These are phyloP conservation scores for Sinocyclocheilus anophthalmus DNA, from an alignment of 2,113 vertebrate species.

Conservation along the genomic window DNA sequence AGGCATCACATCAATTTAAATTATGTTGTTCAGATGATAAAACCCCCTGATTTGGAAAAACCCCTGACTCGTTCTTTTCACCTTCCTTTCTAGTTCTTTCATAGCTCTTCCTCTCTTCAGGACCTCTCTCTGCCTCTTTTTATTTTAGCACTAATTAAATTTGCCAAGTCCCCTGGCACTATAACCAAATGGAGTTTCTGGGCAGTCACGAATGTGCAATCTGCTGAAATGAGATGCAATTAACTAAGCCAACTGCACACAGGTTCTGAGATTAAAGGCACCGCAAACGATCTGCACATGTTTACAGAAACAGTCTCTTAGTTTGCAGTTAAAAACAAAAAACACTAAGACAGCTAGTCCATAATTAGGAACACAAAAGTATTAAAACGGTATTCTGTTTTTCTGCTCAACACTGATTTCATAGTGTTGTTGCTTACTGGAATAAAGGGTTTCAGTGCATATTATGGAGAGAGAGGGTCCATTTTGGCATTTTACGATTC, in stretches of 20 bases:
- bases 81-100: conserved; percentile 16
- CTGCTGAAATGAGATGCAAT: conserved; percentile 57
- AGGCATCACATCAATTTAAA: not conserved
- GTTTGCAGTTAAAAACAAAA: conserved; percentile 15
- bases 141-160: conserved; percentile 58
- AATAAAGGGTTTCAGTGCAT: not conserved
- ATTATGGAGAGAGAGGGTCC: not conserved
- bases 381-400: not conserved
- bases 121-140: conserved; percentile 28
- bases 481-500: not conserved
- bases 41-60: not conserved
- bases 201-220: conserved; percentile 46
- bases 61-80: not conserved
- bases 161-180: conserved; percentile 50
- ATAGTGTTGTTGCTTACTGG: not conserved
- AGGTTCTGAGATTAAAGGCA: conserved; percentile 57
- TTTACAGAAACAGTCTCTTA: conserved; percentile 37
- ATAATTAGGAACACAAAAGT: conserved; percentile 20
- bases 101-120: conserved; percentile 9
- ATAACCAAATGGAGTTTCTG: conserved; percentile 54
- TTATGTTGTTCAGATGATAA: not conserved
- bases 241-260: conserved; percentile 53
- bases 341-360: not conserved
- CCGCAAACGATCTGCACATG: conserved; percentile 33
- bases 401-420: not conserved